Base-by-base conservation (phyloP, 2,113 vertebrate species). In the Nyctibius bracteatus region DNA sequence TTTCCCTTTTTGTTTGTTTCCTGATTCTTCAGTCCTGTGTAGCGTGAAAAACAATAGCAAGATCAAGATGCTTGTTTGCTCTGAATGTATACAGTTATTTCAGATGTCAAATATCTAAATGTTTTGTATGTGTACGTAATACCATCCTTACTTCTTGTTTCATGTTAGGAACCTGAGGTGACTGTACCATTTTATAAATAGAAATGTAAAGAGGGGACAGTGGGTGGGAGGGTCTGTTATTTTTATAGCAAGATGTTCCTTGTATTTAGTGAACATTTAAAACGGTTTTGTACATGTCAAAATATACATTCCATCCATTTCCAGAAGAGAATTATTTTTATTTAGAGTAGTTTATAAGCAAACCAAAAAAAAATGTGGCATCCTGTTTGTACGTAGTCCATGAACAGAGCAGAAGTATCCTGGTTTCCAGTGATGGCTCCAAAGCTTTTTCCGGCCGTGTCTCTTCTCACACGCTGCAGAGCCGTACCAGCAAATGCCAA, bases 241-340 rank as follows among this genome's bases (percentile, higher is more conserved):
- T 98, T 98, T 98, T 98, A 86, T 98, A 98, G 95, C 71, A 80
- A 97, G 90, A 93, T 92, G 88, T 97, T 97, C 94, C 96, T 97
- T 96, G 84, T 97, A 96, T 95, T 97, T 98, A 97, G 95, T 79
- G 81, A 97, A 96, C 93, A 97, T 88, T 97, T 97, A 54, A 97
- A 97, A 95, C 44, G 25, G 94, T 97, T 98, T 98, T 98, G 94
- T 98, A 98, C 95, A 90, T 96, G 95, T 97, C 96, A 97, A 97
- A 97, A 96, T 79, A 97, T 94, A 97, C 98, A 98, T 98, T 98
- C 98, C 98, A 98, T 97, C 94, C 92, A 97, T 95, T 97, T 97
- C 94, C 92, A 94, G 61, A 80, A 92, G 90, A 93, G 47, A 90
- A 82, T 71, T 97, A 67, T 93, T 97, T 81, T 90, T 97, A 96